Base-by-base conservation (phyloP, 1,140 invertebrate species). In the Platyura marginata region DNA sequence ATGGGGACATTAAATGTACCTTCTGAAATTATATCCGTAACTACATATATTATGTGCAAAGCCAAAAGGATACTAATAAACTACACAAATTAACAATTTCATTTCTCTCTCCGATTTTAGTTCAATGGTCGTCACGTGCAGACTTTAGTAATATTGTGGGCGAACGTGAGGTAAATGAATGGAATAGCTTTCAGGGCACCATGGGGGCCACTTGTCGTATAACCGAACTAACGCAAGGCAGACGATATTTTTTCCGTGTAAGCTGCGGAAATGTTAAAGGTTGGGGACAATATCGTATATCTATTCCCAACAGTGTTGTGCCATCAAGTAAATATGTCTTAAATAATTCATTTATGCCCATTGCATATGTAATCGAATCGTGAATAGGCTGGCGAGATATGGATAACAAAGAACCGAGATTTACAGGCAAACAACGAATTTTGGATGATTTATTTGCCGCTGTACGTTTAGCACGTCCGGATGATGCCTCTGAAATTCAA, bases 261-360 rank as follows among this genome's bases (percentile, higher is more conserved):
- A 70, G 79, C 16, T 79, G 79, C 42, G 84, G 89, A 37, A 95
- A 95, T 59, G 67, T 92, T n/a, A 87, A 85, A 54, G 91, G 89
- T 11, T 95, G 79, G 67, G 86, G 89, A 34, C 65, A 69, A n/a
- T 84, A 70, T 53, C 67, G 75, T 15, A 69, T 67, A 16, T 79
- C 86, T 1, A 78, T 74, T 18, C 89, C 89, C 1, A 61, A 74
- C 21, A 84, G 79, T 50, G 79, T 91, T 8, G 75, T 88, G 19
- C 89, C 90, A 11, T 93, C 89, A 50, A 89, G 89, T 89, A 63
- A 79, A 78, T 75, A 44, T 21, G n/a, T n/a, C n/a, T n/a, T n/a
- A 40, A 6, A 46, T 41, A 35, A 8, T 29, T 13, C 19, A 43
- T 42, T 47, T 19, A n/a, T 39, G 21, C 18, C 18, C 32, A 41